Conservation (phyloP, 2,888 invertebrate species). For the Cyclophora albipunctata region DNA sequence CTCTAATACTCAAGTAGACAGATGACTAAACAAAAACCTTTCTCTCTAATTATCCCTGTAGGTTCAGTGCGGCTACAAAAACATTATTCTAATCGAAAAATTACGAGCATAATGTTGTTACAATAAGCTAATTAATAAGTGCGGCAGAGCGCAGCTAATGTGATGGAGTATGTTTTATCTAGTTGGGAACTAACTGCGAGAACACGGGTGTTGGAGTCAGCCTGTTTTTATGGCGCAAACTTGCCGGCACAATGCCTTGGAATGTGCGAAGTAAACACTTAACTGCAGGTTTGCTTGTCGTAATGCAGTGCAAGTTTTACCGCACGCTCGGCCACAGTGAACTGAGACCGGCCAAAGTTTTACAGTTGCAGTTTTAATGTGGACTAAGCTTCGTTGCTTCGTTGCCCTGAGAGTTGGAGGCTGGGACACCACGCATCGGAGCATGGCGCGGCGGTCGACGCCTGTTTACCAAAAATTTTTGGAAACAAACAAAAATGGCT, state of each 20-base stretch:
- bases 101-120: background rate
- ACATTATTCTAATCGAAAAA: background rate
- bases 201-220: slow-evolving; percentile 37
- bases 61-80: background rate
- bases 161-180: slow-evolving; percentile 31
- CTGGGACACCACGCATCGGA: slow-evolving; percentile 5
- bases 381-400: slow-evolving; percentile 30
- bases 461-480: too few relatives aligned
- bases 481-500: too few relatives aligned
- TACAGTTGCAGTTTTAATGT: slow-evolving; percentile 59
- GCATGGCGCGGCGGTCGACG: too few relatives aligned
- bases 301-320: slow-evolving; percentile 63
- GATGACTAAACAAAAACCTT: background rate
- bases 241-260: slow-evolving; percentile 51
- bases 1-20: too few relatives aligned
- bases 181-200: slow-evolving; percentile 18
- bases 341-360: slow-evolving; percentile 47
- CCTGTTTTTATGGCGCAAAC: slow-evolving; percentile 52
- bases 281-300: slow-evolving; percentile 67
- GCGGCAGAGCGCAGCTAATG: slow-evolving; percentile 20
- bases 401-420: slow-evolving; percentile 26
- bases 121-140: slow-evolving; percentile 8
- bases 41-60: background rate
- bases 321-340: slow-evolving; percentile 47
- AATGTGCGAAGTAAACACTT: slow-evolving; percentile 70